These are phyloP conservation scores for Eurois occulta DNA, from an alignment of 2,888 invertebrate genomes.

Conservation along the genomic window DNA sequence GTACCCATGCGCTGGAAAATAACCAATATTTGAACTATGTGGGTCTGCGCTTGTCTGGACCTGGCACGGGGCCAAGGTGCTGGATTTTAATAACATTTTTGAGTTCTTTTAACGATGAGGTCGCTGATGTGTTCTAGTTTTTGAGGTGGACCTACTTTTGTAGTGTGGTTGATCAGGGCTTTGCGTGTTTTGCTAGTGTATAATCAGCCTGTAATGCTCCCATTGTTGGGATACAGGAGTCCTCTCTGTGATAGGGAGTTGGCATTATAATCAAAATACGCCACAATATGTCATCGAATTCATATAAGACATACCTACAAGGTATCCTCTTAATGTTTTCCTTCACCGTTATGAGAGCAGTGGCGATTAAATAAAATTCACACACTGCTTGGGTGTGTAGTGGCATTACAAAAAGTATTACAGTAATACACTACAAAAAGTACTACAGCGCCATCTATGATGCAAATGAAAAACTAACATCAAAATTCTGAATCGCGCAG, in stretches of 20 bases:
- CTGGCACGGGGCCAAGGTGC: slow-evolving; percentile 44
- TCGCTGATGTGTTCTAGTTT: slow-evolving; percentile 32
- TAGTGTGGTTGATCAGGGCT: neutral
- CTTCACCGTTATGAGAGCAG: neutral
- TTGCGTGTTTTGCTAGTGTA: neutral
- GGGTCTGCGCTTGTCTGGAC: neutral
- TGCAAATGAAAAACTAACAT: neutral
- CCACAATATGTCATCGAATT: neutral
- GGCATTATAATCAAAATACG: neutral
- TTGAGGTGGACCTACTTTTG: slow-evolving; percentile 12
- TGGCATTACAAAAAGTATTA: neutral
- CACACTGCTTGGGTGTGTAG: neutral
- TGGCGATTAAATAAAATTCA: neutral
- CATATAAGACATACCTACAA: neutral
- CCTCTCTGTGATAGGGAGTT: neutral
- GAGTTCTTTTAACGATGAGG: slow-evolving; percentile 31
- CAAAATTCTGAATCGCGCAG: neutral
- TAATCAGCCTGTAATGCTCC: neutral
- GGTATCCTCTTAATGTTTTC: neutral
- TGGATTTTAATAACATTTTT: slow-evolving; percentile 42
- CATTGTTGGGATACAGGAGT: neutral
- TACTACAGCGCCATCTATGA: neutral
- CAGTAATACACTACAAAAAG: neutral
- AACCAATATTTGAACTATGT: slow-evolving; percentile 58
- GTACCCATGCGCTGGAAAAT: slow-evolving; percentile 44